A percentile compares a stretch with the other conserved stretches of the same genome.
phyloP scores from a whole-genome alignment of 2,797 vertebrate genomes.

The Halcyon badia region DNA sequence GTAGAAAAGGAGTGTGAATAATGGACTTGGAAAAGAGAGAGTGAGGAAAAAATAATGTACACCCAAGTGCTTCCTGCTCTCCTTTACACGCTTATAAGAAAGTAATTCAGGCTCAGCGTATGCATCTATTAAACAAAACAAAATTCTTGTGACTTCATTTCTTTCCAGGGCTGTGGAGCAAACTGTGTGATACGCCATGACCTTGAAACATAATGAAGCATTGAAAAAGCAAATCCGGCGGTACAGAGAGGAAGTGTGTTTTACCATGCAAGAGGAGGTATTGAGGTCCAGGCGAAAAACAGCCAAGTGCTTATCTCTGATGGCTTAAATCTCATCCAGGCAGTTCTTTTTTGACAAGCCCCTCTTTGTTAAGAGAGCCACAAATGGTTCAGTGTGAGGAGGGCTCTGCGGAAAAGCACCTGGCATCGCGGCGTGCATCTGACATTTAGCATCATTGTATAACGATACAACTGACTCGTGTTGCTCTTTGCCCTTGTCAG shows the following conservation, averaged over 20 bases:
- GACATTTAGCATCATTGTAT: not conserved
- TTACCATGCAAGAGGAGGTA: not conserved
- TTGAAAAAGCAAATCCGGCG: conserved; percentile 44
- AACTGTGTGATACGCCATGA: not conserved
- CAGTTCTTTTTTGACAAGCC: not conserved
- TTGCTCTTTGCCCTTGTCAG: not conserved
- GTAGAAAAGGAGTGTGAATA: not conserved
- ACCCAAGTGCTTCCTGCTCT: not conserved
- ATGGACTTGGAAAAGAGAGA: not conserved
- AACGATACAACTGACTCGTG: rapidly evolving
- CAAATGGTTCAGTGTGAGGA: not conserved
- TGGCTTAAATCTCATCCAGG: conserved; percentile 5
- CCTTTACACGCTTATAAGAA: not conserved
- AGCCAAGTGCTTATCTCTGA: conserved; percentile 39
- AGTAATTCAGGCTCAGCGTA: not conserved
- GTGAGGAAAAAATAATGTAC: not conserved
- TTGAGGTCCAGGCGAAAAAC: not conserved
- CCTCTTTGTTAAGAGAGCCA: not conserved
- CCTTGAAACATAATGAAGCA: conserved; percentile 63
- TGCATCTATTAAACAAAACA: not conserved
- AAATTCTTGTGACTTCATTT: not conserved
- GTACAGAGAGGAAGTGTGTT: conserved; percentile 44
- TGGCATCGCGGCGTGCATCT: not conserved
- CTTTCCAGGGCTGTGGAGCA: conserved; percentile 2
- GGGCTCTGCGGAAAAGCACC: not conserved